Base-by-base conservation (phyloP, 2,113 vertebrate species). In the Delphinus delphis region DNA sequence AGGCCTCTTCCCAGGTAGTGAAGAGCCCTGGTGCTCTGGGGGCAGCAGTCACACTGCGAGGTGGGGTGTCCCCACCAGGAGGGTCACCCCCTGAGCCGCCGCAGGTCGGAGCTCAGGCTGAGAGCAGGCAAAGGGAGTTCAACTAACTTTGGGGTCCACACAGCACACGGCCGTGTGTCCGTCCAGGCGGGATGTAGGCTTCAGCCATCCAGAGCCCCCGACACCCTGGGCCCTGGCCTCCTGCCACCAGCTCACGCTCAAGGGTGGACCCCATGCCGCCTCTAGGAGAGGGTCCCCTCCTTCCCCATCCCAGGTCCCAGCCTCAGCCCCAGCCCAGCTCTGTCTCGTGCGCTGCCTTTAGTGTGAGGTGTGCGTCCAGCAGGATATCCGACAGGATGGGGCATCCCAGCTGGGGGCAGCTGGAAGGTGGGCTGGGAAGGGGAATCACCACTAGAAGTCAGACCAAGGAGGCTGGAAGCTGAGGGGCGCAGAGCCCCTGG, bases 141-240 rank as follows among this genome's bases (percentile, higher is more conserved):
- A 25, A 12, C 71, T 33, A 20, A 33, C 36, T 71, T 14, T 60
- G 18, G 55, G 20, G 86, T 44, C 50, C 33, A 58, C 50, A 0
- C 2, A 15, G 12, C 0, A 0, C 3, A 1, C 13, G 33, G 76
- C 33, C 0, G 0, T 36, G 21, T 36, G n/a, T 58, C 21, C 20
- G 12, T 31, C 47, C 74, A 77, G 28, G 17, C 5, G 17, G 44
- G 74, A 6, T 33, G 44, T 18, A 53, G 31, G 9, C 73, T 44
- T 17, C 44, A 76, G 44, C 44, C 5, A 11, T 3, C 44, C 73
- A 20, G 26, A 0, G 0, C 41, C 26, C 44, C 26, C 0, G 2
- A 76, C 9, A 4, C 28, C 44, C 44, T 77, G 74, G 17, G 28
- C 17, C 74, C 28, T 33, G 73, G 74, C 44, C 74, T 77, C 74